Evolutionary conservation across 2,113 vertebrate species (phyloP).

Genomic region (Nerophis ophidion): DNA sequence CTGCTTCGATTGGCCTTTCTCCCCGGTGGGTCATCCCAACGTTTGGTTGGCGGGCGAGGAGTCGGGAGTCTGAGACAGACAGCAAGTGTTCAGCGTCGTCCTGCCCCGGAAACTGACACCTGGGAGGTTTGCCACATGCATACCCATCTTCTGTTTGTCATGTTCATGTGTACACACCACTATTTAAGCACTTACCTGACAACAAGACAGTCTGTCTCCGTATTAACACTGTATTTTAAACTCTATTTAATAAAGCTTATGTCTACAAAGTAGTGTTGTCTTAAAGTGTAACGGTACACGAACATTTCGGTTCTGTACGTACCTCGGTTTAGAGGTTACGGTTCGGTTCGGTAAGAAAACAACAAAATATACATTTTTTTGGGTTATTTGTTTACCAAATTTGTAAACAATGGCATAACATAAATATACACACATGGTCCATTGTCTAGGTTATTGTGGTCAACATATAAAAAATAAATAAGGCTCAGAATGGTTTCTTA

Average conservation of each 20-base stretch:
- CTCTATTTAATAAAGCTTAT: conserved; percentile 57
- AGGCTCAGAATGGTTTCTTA: too few species aligned
- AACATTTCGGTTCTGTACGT: too few species aligned
- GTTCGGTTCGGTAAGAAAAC: too few species aligned
- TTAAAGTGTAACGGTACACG: too few species aligned
- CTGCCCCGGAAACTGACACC: conserved; percentile 39
- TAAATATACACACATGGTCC: too few species aligned
- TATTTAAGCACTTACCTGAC: conserved; percentile 38
- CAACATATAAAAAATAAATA: too few species aligned
- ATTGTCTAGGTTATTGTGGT: too few species aligned
- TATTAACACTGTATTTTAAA: conserved; percentile 35
- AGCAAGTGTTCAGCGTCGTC: conserved; percentile 59
- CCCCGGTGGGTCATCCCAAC: conserved; percentile 31
- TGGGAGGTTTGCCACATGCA: not conserved
- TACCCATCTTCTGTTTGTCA: not conserved
- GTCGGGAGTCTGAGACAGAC: conserved; percentile 62
- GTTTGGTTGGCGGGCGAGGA: conserved; percentile 45
- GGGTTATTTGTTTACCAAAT: too few species aligned
- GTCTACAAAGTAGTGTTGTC: not conserved
- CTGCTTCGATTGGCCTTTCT: not conserved
- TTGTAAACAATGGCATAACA: too few species aligned
- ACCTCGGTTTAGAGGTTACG: too few species aligned
- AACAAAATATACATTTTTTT: too few species aligned
- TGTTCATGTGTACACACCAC: conserved; percentile 16
- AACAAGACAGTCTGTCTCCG: conserved; percentile 2